Evolutionary conservation across 2,888 invertebrate species (phyloP).

Genomic region (Mesopsocus fuscifrons): DNA sequence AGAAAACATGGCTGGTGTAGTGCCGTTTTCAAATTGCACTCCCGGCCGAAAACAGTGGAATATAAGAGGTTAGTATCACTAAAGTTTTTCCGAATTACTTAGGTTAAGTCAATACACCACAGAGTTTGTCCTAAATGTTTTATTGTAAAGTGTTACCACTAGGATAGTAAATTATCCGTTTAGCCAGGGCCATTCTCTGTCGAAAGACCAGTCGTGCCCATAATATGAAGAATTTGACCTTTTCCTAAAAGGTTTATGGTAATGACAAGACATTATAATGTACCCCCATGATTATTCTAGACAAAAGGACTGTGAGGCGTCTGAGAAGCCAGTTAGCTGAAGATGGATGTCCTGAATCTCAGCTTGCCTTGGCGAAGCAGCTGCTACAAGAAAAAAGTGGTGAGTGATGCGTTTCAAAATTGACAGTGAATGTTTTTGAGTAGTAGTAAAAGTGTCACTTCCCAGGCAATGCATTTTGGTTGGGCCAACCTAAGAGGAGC

Average conservation of each 20-base stretch:
- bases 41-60: constrained; percentile 59
- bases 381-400: constrained; percentile 61
- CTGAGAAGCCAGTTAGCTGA: constrained; percentile 52
- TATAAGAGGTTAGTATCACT: constrained; percentile 38
- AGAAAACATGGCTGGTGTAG: constrained; percentile 35
- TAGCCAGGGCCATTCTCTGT: too few relatives aligned
- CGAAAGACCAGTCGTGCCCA: too few relatives aligned
- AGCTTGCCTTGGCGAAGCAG: constrained; percentile 70
- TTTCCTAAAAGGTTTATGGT: neutral
- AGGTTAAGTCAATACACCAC: too few relatives aligned
- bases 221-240: too few relatives aligned
- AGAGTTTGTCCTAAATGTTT: too few relatives aligned
- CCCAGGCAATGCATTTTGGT: too few relatives aligned
- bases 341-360: constrained; percentile 77
- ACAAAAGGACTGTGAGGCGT: constrained; percentile 25
- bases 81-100: neutral
- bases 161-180: too few relatives aligned
- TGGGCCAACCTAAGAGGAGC: too few relatives aligned
- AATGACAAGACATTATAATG: neutral
- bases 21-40: constrained; percentile 32
- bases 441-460: neutral
- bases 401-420: constrained; percentile 24
- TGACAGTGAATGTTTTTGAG: neutral
- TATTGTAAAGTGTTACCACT: too few relatives aligned
- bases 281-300: constrained; percentile 16